phyloP scores from a whole-genome alignment of 2,113 vertebrate genomes.

The Ramphastos sulfuratus region DNA sequence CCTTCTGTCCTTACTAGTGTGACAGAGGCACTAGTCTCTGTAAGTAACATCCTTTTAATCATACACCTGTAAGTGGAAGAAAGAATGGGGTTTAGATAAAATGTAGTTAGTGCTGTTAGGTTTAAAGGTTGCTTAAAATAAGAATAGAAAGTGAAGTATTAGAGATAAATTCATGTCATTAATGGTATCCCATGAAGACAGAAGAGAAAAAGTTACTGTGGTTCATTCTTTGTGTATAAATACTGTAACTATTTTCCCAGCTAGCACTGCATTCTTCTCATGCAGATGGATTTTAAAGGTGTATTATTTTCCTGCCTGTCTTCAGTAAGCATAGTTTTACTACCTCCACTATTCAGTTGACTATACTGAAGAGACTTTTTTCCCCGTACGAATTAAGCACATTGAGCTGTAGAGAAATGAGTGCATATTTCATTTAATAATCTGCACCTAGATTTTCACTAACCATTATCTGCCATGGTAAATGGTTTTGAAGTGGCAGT shows the following conservation, averaged over 20 bases:
- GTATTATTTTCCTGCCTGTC: neutral
- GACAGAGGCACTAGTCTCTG: conserved; percentile 96
- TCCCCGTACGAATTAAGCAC: neutral
- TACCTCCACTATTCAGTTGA: fast-evolving
- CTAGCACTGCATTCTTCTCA: neutral
- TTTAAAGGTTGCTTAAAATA: neutral
- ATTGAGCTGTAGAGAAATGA: neutral
- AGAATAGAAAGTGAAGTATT: neutral
- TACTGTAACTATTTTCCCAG: neutral
- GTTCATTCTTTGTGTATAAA: neutral
- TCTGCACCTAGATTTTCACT: neutral
- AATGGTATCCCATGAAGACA: neutral
- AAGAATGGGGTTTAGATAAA: neutral
- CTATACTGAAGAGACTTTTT: neutral
- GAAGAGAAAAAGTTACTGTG: neutral
- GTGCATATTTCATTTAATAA: neutral
- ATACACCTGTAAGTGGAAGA: neutral
- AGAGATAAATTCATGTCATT: neutral
- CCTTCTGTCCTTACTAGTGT: conserved; percentile 98
- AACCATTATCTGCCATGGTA: neutral
- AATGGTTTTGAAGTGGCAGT: neutral
- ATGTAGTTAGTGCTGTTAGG: neutral
- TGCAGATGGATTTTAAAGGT: neutral
- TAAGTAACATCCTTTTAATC: conserved; percentile 73
- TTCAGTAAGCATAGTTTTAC: neutral